Conservation (phyloP, 1,140 invertebrate species). For the Drosophila kurseongensis region DNA sequence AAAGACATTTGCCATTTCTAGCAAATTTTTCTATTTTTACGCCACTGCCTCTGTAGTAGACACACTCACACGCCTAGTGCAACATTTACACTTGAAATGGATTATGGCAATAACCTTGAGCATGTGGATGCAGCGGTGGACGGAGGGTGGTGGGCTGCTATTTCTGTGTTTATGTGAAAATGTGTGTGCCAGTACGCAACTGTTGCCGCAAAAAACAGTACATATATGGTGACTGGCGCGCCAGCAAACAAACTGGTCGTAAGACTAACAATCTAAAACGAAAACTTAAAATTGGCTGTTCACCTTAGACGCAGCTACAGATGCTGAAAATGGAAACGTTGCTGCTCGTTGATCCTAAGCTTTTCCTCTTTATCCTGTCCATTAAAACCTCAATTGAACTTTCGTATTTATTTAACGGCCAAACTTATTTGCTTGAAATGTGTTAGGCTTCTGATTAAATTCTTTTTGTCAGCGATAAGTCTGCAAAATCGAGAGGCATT, state of each 20-base stretch:
- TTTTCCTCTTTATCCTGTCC: no score
- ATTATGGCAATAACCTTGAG: slow-evolving; percentile 83
- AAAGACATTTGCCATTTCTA: slow-evolving; percentile 5
- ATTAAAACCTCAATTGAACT: not conserved
- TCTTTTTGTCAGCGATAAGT: slow-evolving; percentile 59
- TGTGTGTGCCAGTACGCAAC: slow-evolving; percentile 47
- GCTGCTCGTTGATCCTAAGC: slow-evolving; percentile 57
- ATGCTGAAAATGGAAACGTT: slow-evolving; percentile 48
- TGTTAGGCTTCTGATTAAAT: slow-evolving; percentile 54
- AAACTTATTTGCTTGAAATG: slow-evolving; percentile 37
- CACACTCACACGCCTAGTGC: slow-evolving; percentile 48
- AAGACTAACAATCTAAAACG: slow-evolving; percentile 46
- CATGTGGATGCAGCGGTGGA: slow-evolving; percentile 58
- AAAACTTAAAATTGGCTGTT: slow-evolving; percentile 67
- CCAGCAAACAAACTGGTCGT: slow-evolving; percentile 57
- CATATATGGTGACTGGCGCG: slow-evolving; percentile 71
- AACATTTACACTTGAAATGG: slow-evolving; percentile 82
- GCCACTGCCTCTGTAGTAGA: slow-evolving; percentile 25
- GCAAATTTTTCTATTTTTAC: slow-evolving; percentile 48
- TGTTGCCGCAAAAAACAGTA: slow-evolving; percentile 74
- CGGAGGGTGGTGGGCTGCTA: slow-evolving; percentile 6
- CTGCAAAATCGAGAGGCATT: slow-evolving; percentile 16
- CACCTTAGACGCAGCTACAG: slow-evolving; percentile 39
- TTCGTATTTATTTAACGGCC: slow-evolving; percentile 3
- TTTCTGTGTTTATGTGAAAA: slow-evolving; percentile 1